Percentiles rank a stretch among this genome's conserved stretches.
These are phyloP conservation scores for Allacma fusca DNA, from an alignment of 2,888 invertebrate genomes.

Conservation along the genomic window DNA sequence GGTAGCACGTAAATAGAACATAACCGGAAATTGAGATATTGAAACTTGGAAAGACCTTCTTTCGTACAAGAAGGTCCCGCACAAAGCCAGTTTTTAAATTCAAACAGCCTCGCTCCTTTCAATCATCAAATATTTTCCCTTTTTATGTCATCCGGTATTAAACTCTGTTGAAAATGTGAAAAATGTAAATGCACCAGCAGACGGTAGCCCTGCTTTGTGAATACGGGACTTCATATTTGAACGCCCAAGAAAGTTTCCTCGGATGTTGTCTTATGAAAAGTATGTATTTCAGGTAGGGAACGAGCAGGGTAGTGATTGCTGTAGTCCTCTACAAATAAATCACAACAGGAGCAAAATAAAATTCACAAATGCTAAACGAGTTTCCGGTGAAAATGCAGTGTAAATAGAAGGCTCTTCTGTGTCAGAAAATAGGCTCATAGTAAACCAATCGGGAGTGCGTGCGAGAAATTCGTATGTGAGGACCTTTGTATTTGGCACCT, in stretches of 20 bases:
- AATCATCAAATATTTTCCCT: not conserved
- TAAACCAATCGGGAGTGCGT: not conserved
- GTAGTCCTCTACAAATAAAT: not conserved
- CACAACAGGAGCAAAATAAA: not conserved
- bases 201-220: not conserved
- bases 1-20: not conserved
- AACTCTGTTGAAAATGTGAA: not conserved
- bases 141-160: slow-evolving; percentile 6
- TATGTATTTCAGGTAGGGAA: too few relatives aligned
- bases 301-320: too few relatives aligned
- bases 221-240: not conserved
- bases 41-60: not conserved
- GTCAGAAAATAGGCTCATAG: not conserved
- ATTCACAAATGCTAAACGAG: not conserved
- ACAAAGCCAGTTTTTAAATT: not conserved
- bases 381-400: slow-evolving; percentile 20
- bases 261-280: too few relatives aligned
- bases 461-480: slow-evolving; percentile 9
- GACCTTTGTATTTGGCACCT: not conserved
- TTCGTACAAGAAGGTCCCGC: not conserved
- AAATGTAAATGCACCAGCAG: not conserved
- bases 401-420: not conserved
- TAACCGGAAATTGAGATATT: not conserved
- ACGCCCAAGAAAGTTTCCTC: too few relatives aligned
- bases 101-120: not conserved